These are phyloP conservation scores for Lasioglossum figueresi DNA, from an alignment of 2,888 invertebrate genomes.

Conservation along the genomic window DNA sequence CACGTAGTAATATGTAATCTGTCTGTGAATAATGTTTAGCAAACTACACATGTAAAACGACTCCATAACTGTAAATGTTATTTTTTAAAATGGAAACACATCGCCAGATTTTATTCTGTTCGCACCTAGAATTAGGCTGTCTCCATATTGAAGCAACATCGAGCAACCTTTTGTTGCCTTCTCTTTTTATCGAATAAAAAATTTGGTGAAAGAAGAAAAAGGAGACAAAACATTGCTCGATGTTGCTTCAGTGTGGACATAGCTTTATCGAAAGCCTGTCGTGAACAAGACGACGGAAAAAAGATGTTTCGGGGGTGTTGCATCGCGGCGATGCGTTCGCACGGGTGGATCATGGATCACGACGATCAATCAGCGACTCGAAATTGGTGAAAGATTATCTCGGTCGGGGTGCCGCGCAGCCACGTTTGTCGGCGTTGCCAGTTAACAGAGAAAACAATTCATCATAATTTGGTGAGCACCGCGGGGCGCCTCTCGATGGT, in stretches of 20 bases:
- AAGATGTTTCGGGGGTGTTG: conserved; percentile 25
- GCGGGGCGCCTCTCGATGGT: conserved; percentile 59
- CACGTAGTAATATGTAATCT: conserved; percentile 8
- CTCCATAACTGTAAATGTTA: conserved; percentile 37
- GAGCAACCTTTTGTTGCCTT: neutral
- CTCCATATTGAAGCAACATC: neutral
- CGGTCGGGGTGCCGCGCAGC: conserved; percentile 70
- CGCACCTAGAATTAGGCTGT: neutral
- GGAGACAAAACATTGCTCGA: neutral
- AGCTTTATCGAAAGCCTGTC: neutral
- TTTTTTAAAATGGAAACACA: conserved; percentile 37
- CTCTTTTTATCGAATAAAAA: neutral
- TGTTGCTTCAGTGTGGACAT: neutral
- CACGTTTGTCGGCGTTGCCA: conserved; percentile 69
- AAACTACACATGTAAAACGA: conserved; percentile 40
- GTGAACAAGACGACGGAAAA: neutral
- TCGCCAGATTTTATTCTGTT: conserved; percentile 17
- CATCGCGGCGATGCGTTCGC: conserved; percentile 33
- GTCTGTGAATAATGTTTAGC: conserved; percentile 21
- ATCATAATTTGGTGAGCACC: conserved; percentile 73
- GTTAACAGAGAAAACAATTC: conserved; percentile 74
- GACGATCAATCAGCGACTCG: conserved; percentile 71
- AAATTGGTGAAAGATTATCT: conserved; percentile 75
- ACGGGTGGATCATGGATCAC: conserved; percentile 53
- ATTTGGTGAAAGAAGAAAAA: neutral